Percentiles rank a stretch among this genome's conserved stretches.
phyloP scores from a whole-genome alignment of 2,888 invertebrate species.

The Suillia variegata region DNA sequence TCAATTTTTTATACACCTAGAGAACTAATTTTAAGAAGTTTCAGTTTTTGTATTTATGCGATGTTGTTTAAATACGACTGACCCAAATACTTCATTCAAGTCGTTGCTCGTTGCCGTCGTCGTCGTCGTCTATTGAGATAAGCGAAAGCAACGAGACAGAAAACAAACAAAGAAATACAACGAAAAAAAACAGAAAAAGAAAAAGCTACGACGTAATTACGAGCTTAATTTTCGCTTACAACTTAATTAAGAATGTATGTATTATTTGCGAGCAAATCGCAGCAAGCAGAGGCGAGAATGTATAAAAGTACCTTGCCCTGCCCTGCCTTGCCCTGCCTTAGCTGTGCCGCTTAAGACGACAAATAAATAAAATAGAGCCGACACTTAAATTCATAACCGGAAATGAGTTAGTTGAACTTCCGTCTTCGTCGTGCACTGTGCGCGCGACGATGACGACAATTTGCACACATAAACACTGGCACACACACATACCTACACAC shows the following conservation, averaged over 20 bases:
- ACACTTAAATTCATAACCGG: conserved; percentile 45
- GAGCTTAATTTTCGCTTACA: conserved; percentile 46
- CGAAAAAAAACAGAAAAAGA: neutral
- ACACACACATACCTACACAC: neutral
- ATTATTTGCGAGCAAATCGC: too few species aligned
- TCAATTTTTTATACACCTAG: too few species aligned
- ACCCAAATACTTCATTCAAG: too few species aligned
- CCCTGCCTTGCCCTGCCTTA: too few species aligned
- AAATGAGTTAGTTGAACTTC: conserved; percentile 59
- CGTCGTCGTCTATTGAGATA: too few species aligned
- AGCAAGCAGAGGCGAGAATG: too few species aligned
- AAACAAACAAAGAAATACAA: neutral
- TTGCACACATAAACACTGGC: conserved; percentile 38
- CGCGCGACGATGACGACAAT: conserved; percentile 35
- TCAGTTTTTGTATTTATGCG: too few species aligned
- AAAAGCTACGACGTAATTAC: conserved; percentile 37
- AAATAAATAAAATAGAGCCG: conserved; percentile 1
- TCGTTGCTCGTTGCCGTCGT: too few species aligned
- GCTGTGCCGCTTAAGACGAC: neutral
- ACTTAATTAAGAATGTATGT: conserved; percentile 44
- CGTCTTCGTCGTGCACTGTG: conserved; percentile 38
- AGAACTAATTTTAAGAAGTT: too few species aligned
- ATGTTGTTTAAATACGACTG: too few species aligned
- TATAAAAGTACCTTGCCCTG: too few species aligned
- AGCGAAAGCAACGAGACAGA: neutral